These are phyloP conservation scores for Hemicrepidius hirtus DNA, from an alignment of 2,888 invertebrate genomes.

Conservation along the genomic window DNA sequence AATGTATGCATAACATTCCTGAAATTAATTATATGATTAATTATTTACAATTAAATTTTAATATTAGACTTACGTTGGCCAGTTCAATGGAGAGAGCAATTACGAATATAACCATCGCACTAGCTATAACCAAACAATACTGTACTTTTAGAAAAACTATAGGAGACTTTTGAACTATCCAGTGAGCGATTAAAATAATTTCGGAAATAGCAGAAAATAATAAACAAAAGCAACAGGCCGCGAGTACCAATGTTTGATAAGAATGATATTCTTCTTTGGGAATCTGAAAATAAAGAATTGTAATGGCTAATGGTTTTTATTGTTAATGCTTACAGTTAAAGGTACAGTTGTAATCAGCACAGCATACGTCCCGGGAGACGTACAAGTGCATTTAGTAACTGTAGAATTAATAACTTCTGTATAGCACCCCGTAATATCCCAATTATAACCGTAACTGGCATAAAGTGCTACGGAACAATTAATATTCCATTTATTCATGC, in stretches of 20 bases:
- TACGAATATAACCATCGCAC: slow-evolving; percentile 80
- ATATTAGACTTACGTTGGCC: slow-evolving; percentile 70
- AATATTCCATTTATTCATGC: slow-evolving; percentile 71
- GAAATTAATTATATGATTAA: slow-evolving; percentile 59
- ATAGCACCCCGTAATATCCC: slow-evolving; percentile 78
- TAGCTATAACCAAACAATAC: slow-evolving; percentile 81
- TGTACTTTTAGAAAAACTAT: slow-evolving; percentile 80
- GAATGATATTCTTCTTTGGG: slow-evolving; percentile 53
- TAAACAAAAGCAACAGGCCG: slow-evolving; percentile 75
- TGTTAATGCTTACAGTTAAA: slow-evolving; percentile 73
- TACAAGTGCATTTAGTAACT: slow-evolving; percentile 77
- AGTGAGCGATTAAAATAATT: slow-evolving; percentile 71
- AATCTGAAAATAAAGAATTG: slow-evolving; percentile 31
- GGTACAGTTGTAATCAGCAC: slow-evolving; percentile 77
- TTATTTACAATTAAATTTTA: background rate
- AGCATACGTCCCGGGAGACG: slow-evolving; percentile 78
- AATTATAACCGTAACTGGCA: slow-evolving; percentile 74
- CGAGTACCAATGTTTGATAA: slow-evolving; percentile 70
- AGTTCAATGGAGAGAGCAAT: slow-evolving; percentile 73
- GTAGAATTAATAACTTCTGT: slow-evolving; percentile 73
- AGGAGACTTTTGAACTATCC: slow-evolving; percentile 41
- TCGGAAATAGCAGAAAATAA: slow-evolving; percentile 72
- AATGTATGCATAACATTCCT: slow-evolving; percentile 77
- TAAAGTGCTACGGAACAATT: slow-evolving; percentile 72
- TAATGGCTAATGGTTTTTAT: slow-evolving; percentile 38